Evolutionary conservation across 2,113 vertebrate genomes (phyloP).

Genomic region (Prietella phreatophila): DNA sequence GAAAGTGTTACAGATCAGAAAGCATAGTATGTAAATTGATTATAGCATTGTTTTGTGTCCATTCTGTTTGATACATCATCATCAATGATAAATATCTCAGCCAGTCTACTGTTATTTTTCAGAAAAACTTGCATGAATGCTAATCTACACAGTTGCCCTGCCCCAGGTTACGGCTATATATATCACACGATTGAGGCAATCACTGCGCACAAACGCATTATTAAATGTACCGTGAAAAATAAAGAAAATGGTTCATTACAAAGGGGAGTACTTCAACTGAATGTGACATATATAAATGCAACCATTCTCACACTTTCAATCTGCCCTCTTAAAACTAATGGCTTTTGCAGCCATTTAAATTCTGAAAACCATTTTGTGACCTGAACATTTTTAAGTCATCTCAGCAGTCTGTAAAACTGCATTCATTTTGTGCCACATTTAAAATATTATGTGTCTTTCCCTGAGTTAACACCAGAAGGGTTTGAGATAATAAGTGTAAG

Average conservation of each 20-base stretch:
- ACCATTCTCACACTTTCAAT: conserved; percentile 1
- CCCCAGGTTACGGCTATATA: neutral
- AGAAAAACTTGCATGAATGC: neutral
- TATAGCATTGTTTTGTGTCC: neutral
- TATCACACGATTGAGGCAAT: conserved; percentile 4
- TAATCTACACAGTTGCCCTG: neutral
- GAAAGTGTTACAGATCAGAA: neutral
- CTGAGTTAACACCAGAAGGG: neutral
- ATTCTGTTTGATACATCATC: conserved; percentile 1
- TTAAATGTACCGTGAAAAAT: conserved; percentile 15
- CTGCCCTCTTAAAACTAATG: neutral
- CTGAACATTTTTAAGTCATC: neutral
- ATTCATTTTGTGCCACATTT: neutral
- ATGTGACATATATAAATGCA: conserved; percentile 5
- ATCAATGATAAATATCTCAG: conserved; percentile 3
- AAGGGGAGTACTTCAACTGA: conserved; percentile 1
- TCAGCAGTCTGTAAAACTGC: neutral
- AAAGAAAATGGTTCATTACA: neutral
- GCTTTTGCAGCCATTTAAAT: neutral
- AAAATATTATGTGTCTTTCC: neutral
- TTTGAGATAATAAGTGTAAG: neutral
- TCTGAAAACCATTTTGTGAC: neutral
- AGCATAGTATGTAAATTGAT: neutral
- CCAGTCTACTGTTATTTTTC: neutral
- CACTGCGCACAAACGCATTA: neutral